Conservation (phyloP, 2,888 invertebrate species). For the Apomyelois bistriatella region DNA sequence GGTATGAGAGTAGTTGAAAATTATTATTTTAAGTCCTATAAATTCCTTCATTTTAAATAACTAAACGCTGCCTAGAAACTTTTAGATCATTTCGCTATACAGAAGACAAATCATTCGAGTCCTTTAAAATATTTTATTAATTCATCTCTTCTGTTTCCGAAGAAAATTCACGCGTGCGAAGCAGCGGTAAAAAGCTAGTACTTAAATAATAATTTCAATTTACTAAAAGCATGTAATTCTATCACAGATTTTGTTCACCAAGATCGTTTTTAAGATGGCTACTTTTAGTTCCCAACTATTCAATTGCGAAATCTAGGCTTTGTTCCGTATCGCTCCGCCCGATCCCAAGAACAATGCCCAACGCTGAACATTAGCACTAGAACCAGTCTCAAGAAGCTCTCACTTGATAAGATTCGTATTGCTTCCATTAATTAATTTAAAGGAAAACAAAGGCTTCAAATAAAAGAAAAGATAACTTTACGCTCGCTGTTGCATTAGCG, state of each 20-base stretch:
- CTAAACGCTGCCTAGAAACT: neutral
- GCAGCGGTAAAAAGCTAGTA: too few species aligned
- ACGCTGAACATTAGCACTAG: neutral
- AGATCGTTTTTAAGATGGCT: neutral
- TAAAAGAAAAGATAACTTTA: neutral
- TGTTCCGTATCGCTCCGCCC: neutral
- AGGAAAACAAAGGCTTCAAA: neutral
- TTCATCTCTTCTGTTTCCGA: too few species aligned
- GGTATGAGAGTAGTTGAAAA: constrained; percentile 24
- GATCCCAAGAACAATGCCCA: neutral
- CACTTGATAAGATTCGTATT: neutral
- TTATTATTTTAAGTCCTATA: neutral
- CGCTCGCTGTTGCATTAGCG: too few species aligned
- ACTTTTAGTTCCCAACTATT: neutral
- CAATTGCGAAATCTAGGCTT: neutral
- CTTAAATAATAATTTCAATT: too few species aligned
- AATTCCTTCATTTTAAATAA: neutral
- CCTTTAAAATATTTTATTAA: too few species aligned
- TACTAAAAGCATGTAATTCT: neutral
- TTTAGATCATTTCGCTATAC: too few species aligned
- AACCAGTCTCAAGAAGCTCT: neutral
- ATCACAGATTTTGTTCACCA: neutral
- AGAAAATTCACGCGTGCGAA: too few species aligned
- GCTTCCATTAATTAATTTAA: neutral
- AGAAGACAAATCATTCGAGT: too few species aligned